These are phyloP conservation scores for Heterodera schachtii DNA, from an alignment of 1,140 invertebrate species.

Conservation along the genomic window DNA sequence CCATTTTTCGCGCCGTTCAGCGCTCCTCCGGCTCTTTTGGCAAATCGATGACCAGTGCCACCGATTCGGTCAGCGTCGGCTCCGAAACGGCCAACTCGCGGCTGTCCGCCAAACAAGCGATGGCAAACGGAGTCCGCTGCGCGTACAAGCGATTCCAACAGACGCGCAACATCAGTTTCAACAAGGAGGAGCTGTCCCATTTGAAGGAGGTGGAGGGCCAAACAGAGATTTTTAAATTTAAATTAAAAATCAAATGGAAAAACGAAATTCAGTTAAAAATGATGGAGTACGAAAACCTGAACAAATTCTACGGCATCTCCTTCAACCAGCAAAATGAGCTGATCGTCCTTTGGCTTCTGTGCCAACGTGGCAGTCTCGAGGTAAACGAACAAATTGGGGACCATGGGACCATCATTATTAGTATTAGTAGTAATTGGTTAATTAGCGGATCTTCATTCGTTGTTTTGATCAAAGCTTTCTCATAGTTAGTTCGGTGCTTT, in stretches of 20 bases:
- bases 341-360: slow-evolving; percentile 62
- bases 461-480: not conserved
- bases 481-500: not conserved
- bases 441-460: too few relatives aligned
- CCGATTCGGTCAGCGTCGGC: slow-evolving; percentile 37
- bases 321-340: slow-evolving; percentile 66
- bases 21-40: slow-evolving; percentile 38
- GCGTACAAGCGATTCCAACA: slow-evolving; percentile 58
- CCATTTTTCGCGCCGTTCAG: not conserved
- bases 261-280: slow-evolving; percentile 56
- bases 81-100: slow-evolving; percentile 48
- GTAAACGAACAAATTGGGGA: slow-evolving; percentile 26
- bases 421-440: too few relatives aligned
- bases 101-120: slow-evolving; percentile 52
- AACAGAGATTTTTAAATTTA: not conserved
- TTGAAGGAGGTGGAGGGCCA: slow-evolving; percentile 54
- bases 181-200: slow-evolving; percentile 54
- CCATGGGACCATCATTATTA: too few relatives aligned
- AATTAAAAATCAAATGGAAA: not conserved
- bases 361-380: slow-evolving; percentile 61
- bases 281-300: slow-evolving; percentile 63
- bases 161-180: slow-evolving; percentile 61
- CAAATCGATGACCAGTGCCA: slow-evolving; percentile 46
- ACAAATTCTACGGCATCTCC: slow-evolving; percentile 65
- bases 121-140: slow-evolving; percentile 59